Percentiles rank a stretch among this genome's conserved stretches.
These are phyloP conservation scores for Stenolophus ochropezus DNA, from an alignment of 2,888 invertebrate genomes.

Conservation along the genomic window DNA sequence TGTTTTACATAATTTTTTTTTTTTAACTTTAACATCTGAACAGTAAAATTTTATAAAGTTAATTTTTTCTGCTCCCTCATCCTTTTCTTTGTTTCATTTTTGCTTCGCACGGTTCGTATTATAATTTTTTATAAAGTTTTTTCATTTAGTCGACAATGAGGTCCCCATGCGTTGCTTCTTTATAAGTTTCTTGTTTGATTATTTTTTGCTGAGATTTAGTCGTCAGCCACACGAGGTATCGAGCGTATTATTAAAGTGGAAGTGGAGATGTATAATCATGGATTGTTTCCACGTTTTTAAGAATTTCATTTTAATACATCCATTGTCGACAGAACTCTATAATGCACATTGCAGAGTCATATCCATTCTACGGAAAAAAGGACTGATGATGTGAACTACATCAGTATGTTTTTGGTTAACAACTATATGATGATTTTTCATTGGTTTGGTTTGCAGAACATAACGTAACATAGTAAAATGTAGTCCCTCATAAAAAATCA, in stretches of 20 bases:
- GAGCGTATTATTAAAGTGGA: constrained; percentile 34
- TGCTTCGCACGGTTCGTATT: constrained; percentile 48
- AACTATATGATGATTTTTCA: too few species aligned
- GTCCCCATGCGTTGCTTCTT: constrained; percentile 7
- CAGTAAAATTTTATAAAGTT: too few species aligned
- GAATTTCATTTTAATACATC: constrained; percentile 4
- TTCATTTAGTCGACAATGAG: constrained; percentile 41
- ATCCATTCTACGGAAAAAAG: too few species aligned
- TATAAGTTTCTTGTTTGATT: constrained; percentile 6
- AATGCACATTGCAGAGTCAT: not conserved
- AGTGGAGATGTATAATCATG: constrained; percentile 30
- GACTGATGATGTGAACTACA: too few species aligned
- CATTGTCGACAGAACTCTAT: constrained; percentile 16
- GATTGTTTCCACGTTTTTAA: constrained; percentile 2
- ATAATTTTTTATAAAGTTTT: constrained; percentile 44
- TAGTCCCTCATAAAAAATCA: too few species aligned
- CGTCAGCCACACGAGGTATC: constrained; percentile 21
- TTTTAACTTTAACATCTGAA: too few species aligned
- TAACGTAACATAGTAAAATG: too few species aligned
- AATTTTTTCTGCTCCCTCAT: not conserved
- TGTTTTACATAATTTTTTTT: too few species aligned
- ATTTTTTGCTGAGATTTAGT: constrained; percentile 23
- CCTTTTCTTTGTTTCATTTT: constrained; percentile 57
- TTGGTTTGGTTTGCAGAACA: too few species aligned
- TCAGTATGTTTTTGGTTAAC: too few species aligned